Evolutionary conservation across 2,888 invertebrate species (phyloP).

Genomic region (Aleiodes testaceus): DNA sequence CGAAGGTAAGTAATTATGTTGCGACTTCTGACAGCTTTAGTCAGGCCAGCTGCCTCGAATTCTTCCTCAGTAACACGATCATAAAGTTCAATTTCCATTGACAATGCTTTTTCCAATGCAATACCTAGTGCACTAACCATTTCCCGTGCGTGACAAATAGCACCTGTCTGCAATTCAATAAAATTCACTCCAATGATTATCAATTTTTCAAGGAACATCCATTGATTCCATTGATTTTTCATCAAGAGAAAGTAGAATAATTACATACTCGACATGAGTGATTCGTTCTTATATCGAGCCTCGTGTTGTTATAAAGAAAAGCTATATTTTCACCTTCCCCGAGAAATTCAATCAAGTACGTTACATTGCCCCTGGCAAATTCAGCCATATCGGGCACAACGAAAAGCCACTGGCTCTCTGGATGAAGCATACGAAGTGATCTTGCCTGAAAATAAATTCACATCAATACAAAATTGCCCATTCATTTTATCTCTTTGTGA

Average conservation of each 20-base stretch:
- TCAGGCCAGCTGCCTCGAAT: conserved; percentile 86
- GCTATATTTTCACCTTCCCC: conserved; percentile 88
- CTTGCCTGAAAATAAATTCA: conserved; percentile 74
- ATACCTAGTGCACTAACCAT: conserved; percentile 79
- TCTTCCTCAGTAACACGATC: conserved; percentile 88
- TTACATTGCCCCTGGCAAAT: conserved; percentile 74
- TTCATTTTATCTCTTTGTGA: conserved; percentile 17
- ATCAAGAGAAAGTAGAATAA: background rate
- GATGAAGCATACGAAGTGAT: conserved; percentile 79
- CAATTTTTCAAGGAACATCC: background rate
- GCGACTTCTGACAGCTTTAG: conserved; percentile 79
- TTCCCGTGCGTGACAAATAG: conserved; percentile 82
- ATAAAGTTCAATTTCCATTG: conserved; percentile 82
- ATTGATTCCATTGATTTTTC: background rate
- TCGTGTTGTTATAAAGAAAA: conserved; percentile 82
- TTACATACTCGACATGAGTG: conserved; percentile 75
- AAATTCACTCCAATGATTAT: no score
- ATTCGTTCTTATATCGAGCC: conserved; percentile 56
- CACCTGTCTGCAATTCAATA: conserved; percentile 75
- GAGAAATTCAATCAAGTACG: conserved; percentile 76
- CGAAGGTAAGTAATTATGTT: conserved; percentile 80
- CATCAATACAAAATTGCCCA: conserved; percentile 6
- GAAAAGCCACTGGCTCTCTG: conserved; percentile 88
- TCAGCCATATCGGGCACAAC: conserved; percentile 79
- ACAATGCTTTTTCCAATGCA: conserved; percentile 81